These are phyloP conservation scores for Coenonympha glycerion DNA, from an alignment of 2,888 invertebrate species.

Conservation along the genomic window DNA sequence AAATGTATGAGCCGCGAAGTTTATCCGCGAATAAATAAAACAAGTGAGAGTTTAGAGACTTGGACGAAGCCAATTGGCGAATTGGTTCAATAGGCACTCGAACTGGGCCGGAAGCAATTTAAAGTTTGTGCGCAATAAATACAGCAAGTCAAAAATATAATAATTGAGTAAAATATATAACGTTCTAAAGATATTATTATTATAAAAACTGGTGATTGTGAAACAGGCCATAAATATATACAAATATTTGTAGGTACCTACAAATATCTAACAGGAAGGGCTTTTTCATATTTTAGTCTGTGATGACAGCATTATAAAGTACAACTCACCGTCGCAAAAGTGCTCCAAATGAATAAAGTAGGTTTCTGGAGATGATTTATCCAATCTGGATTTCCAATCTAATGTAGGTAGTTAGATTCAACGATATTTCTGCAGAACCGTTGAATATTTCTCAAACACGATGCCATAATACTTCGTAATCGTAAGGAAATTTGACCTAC, in stretches of 20 bases:
- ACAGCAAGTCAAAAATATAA: conserved; percentile 56
- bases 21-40: conserved; percentile 17
- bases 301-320: conserved; percentile 39
- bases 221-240: too few relatives aligned
- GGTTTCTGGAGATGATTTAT: conserved; percentile 40
- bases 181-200: too few relatives aligned
- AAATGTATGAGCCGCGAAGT: neutral
- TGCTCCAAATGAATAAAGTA: conserved; percentile 48
- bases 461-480: conserved; percentile 4
- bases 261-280: neutral
- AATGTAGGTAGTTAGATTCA: conserved; percentile 1
- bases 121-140: conserved; percentile 71
- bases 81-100: conserved; percentile 59
- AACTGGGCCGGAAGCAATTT: conserved; percentile 72
- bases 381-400: conserved; percentile 34
- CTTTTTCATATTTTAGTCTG: conserved; percentile 31
- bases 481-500: conserved; percentile 11
- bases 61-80: conserved; percentile 55
- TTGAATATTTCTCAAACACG: conserved; percentile 21
- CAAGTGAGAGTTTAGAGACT: conserved; percentile 36
- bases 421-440: neutral
- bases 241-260: neutral
- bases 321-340: conserved; percentile 37
- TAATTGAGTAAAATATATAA: too few relatives aligned
- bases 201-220: too few relatives aligned